Base-by-base conservation (phyloP, 2,888 invertebrate genomes). In the Tenodera sinensis region DNA sequence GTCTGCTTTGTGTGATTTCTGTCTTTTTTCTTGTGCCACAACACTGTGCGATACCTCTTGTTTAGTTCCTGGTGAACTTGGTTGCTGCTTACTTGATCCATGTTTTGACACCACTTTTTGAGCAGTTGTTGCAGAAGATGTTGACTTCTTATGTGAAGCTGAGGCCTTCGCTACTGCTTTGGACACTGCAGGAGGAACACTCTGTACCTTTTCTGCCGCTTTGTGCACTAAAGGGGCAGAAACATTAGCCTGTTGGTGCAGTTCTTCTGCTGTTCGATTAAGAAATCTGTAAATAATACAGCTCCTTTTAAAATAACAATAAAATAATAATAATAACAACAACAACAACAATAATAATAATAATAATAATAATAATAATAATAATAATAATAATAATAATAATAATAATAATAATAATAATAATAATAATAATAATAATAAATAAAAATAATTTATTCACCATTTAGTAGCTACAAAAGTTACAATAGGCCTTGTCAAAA, bases 211-310 rank as follows among this genome's bases (percentile, higher is more conserved):
- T 83, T 82, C 82, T 20, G 15, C 93, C 8, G 54, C 2, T 93
- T 91, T 93, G 93, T 34, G 92, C 47, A 94, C 93, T 93, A 95
- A 90, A 27, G 95, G 94, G 88, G 94, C 93, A 91, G 96, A 95
- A 9, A 97, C 95, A 93, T 97, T 96, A 1, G 97, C 97, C 94
- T 97, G 97, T 27, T 93, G 95, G 92, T 94, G 95, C 25, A 96
- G 93, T 92, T 96, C 95, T 91, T 96, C 96, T n/a, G 95, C 95
- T 28, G 91, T 90, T 94, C 93, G 92, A 96, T 93, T 91, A 87
- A 91, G 83, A 90, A 91, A 90, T 71, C 91, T 90, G 47, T 83
- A 89, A 81, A 86, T 7, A 7, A 82, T 25, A 82, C 1, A 4
- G 54, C 54, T 71, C 4, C 0, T 20, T 71, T 71, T 71, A 71